phyloP scores from a whole-genome alignment of 1,140 invertebrate genomes.

The Ephestia elutella region DNA sequence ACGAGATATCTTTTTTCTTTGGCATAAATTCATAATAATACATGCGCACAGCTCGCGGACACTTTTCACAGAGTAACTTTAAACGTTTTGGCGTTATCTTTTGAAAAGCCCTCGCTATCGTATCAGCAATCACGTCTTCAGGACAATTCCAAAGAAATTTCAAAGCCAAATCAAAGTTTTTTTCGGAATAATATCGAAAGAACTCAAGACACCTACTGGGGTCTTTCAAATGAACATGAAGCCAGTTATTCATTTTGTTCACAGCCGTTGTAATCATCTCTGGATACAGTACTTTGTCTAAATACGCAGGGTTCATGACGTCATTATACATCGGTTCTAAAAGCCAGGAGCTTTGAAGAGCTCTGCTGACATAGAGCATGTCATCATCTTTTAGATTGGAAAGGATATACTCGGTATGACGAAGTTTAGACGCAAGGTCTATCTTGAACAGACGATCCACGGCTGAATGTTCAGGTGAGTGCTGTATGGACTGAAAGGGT shows the following conservation, averaged over 20 bases:
- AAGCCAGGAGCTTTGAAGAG: constrained; percentile 39
- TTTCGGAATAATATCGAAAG: constrained; percentile 40
- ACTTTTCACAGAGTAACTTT: constrained; percentile 37
- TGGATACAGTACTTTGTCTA: constrained; percentile 42
- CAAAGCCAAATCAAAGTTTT: constrained; percentile 31
- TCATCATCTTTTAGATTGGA: constrained; percentile 40
- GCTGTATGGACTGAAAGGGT: constrained; percentile 21
- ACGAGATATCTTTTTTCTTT: constrained; percentile 21
- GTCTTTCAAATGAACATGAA: constrained; percentile 40
- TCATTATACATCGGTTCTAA: constrained; percentile 30
- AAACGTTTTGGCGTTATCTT: constrained; percentile 36
- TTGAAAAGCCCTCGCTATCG: constrained; percentile 30
- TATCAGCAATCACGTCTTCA: constrained; percentile 30
- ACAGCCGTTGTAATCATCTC: constrained; percentile 46
- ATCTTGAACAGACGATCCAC: constrained; percentile 56
- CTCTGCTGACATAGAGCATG: constrained; percentile 51
- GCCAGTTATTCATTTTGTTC: constrained; percentile 50
- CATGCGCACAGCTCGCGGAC: constrained; percentile 24
- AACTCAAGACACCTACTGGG: constrained; percentile 37
- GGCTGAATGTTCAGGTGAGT: constrained; percentile 30
- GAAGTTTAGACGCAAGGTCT: constrained; percentile 41
- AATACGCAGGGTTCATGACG: constrained; percentile 39
- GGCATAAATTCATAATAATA: constrained; percentile 35
- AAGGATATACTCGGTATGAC: constrained; percentile 42
- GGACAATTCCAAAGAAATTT: constrained; percentile 43